Base-by-base conservation (phyloP, 2,797 vertebrate species). In the Acestrorhynchus altus region DNA sequence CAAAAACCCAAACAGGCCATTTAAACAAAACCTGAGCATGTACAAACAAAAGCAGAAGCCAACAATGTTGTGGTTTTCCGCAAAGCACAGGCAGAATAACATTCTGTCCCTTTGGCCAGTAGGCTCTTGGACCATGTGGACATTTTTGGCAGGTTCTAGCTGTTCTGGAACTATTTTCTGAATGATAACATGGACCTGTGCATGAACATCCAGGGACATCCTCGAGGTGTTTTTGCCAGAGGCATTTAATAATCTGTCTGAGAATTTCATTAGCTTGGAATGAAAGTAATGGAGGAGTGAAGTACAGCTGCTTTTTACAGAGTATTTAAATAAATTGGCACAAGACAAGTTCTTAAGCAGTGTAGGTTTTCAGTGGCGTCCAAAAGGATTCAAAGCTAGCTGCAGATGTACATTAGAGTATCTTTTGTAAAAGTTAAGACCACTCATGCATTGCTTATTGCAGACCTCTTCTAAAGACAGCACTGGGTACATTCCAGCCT, bases 401-500 rank as follows among this genome's bases (percentile, higher is more conserved):
- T 42, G 12, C 28, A 42, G 20, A 31, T 47, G 42, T 8, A 28
- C 1, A 47, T 13, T 70, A 13, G 22, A 56, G n/a, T n/a, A n/a
- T 13, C 59, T 42, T 47, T 10, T 69, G 67, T 8, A 47, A 61
- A 52, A 18, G 11, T 68, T 51, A 13, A 69, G n/a, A 31, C 57
- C 31, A 18, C 42, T 4, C 39, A 9, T 47, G 35, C 46, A 68
- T 42, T 77, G 4, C 54, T 64, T 51, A 49, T 76, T 67, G 40
- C 20, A 49, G 6, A 60, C 65, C 73, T 44, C 79, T 86, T 89
- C 57, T 82, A 66, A 77, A 68, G 31, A 24, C 2, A 44, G 74
- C 78, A 79, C 83, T 86, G 78, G 67, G 78, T 86, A 82, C 86
- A 86, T 52, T 71, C 78, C 40, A 82, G 78, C 76, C 75, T 67